A percentile compares a stretch with the other conserved stretches of the same genome.
These are phyloP conservation scores for Branchinecta lynchi DNA, from an alignment of 1,140 invertebrate species.

Conservation along the genomic window DNA sequence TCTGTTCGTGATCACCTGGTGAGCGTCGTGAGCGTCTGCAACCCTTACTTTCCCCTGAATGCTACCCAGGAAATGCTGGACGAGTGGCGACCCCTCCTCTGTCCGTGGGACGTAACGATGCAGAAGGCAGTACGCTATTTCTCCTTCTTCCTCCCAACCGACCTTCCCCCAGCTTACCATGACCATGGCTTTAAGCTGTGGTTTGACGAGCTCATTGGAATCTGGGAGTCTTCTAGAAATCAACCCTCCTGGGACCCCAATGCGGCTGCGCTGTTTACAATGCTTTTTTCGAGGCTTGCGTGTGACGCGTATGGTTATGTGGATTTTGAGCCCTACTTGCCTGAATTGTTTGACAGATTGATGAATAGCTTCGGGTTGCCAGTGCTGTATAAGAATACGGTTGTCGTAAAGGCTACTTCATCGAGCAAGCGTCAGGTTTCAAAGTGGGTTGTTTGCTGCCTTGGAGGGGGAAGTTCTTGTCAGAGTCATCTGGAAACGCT, in stretches of 20 bases:
- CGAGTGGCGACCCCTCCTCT: constrained; percentile 57
- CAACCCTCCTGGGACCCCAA: constrained; percentile 50
- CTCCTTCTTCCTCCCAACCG: constrained; percentile 58
- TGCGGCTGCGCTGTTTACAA: constrained; percentile 53
- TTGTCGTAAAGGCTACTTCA: constrained; percentile 26
- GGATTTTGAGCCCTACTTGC: constrained; percentile 68
- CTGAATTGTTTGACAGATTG: constrained; percentile 64
- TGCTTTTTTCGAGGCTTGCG: constrained; percentile 54
- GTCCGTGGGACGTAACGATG: constrained; percentile 48
- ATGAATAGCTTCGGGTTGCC: constrained; percentile 58
- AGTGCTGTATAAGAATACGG: constrained; percentile 49
- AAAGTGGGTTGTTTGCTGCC: constrained; percentile 11
- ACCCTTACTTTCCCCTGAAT: constrained; percentile 47
- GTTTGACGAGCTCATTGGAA: constrained; percentile 63
- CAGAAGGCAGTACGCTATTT: constrained; percentile 44
- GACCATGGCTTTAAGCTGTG: constrained; percentile 51
- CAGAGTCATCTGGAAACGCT: neutral
- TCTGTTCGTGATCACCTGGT: constrained; percentile 24
- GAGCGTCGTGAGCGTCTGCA: constrained; percentile 28
- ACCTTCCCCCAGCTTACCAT: constrained; percentile 38
- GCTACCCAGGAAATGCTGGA: constrained; percentile 77
- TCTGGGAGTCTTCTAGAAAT: constrained; percentile 60
- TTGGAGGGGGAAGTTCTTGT: constrained; percentile 19
- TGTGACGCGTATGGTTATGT: constrained; percentile 62
- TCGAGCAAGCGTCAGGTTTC: neutral